phyloP scores from a whole-genome alignment of 1,140 invertebrate species.

The Drosophila pandora region DNA sequence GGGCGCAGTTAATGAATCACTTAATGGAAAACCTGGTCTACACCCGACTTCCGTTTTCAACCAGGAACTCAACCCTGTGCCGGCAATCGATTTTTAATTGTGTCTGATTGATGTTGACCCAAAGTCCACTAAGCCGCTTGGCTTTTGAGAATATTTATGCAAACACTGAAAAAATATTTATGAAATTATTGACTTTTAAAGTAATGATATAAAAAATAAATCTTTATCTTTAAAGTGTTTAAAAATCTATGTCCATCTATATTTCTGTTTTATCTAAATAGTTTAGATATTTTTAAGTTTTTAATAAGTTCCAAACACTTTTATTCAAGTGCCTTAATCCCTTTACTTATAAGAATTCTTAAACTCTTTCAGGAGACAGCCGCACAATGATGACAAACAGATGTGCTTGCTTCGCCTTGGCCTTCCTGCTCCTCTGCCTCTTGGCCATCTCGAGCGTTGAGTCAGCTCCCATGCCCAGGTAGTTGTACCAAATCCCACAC shows the following conservation, averaged over 20 bases:
- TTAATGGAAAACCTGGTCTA: conserved; percentile 69
- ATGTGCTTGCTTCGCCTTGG: conserved; percentile 59
- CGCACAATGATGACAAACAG: conserved; percentile 75
- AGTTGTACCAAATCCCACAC: conserved; percentile 62
- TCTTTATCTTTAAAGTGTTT: neutral
- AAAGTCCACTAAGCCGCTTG: conserved; percentile 13
- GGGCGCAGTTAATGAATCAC: conserved; percentile 75
- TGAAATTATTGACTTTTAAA: neutral
- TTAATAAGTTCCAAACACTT: neutral
- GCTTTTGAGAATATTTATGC: conserved; percentile 5
- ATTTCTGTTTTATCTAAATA: neutral
- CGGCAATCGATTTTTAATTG: conserved; percentile 68
- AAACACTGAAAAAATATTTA: neutral
- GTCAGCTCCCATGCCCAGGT: conserved; percentile 83
- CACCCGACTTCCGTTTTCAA: conserved; percentile 65
- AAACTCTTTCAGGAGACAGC: conserved; percentile 37
- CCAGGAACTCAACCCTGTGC: neutral
- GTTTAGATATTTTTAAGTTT: neutral
- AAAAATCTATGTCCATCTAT: no score
- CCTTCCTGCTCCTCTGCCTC: conserved; percentile 61
- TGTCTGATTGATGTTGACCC: conserved; percentile 31
- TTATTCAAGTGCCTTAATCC: neutral
- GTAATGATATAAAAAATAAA: neutral
- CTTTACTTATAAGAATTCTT: conserved; percentile 3
- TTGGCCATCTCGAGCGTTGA: conserved; percentile 71